A percentile compares a stretch with the other conserved stretches of the same genome.
Evolutionary conservation across 2,113 vertebrate species (phyloP).

Genomic region (Regulus satrapa): DNA sequence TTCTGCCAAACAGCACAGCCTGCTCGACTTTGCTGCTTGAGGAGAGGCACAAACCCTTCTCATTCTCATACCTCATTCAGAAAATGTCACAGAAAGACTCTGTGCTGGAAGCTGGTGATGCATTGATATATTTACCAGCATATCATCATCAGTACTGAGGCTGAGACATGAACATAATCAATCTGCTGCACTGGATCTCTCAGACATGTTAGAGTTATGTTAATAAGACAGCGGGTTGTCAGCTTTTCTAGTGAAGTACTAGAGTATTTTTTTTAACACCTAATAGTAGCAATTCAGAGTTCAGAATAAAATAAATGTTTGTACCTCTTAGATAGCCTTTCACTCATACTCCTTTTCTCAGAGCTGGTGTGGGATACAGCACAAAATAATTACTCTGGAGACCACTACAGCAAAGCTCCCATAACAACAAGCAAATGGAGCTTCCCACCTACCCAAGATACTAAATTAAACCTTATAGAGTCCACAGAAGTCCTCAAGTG

Average conservation of each 20-base stretch:
- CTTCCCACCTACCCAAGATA: not conserved
- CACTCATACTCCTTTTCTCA: not conserved
- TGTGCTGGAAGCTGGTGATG: not conserved
- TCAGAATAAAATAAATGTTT: conserved; percentile 29
- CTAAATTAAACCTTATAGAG: not conserved
- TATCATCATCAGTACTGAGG: conserved; percentile 34
- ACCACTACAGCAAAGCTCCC: not conserved
- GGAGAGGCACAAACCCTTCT: not conserved
- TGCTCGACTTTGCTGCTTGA: not conserved
- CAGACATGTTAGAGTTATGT: conserved; percentile 42
- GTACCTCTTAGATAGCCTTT: conserved; percentile 6
- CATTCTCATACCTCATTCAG: conserved; percentile 48
- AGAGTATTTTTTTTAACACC: not conserved
- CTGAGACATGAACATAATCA: conserved; percentile 59
- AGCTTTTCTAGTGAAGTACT: conserved; percentile 31
- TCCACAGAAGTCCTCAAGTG: not conserved
- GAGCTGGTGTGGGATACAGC: not conserved
- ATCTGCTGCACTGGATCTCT: conserved; percentile 49
- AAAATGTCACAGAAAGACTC: conserved; percentile 33
- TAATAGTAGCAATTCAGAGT: not conserved
- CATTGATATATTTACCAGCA: conserved; percentile 47
- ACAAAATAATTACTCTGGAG: not conserved
- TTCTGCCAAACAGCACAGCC: not conserved
- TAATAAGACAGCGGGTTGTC: conserved; percentile 60
- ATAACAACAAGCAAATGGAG: not conserved